Conservation (phyloP, 2,113 vertebrate genomes). For the Thermophis baileyi region DNA sequence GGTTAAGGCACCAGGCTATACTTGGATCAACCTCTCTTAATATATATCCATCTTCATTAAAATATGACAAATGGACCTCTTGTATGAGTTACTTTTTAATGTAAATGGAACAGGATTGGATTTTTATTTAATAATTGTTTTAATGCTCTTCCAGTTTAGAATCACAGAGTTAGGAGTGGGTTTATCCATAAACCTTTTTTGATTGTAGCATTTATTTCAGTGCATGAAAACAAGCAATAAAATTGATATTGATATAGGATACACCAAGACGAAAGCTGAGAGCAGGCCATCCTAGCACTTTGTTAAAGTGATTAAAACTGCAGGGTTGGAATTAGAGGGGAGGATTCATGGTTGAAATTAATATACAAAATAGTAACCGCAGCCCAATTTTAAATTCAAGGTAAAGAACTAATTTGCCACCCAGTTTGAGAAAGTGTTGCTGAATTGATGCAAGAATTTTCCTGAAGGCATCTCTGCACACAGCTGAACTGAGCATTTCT, state of each 20-base stretch:
- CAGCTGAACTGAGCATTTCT: not conserved
- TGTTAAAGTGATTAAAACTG: not conserved
- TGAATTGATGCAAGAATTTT: not conserved
- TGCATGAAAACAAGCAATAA: not conserved
- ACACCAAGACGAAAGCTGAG: not conserved
- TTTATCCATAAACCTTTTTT: not conserved
- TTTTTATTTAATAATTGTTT: not conserved
- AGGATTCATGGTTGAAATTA: not conserved
- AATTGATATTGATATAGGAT: not conserved
- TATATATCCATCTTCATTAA: not conserved
- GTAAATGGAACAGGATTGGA: not conserved
- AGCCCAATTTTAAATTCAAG: not conserved
- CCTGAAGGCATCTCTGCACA: not conserved
- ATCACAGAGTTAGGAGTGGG: not conserved
- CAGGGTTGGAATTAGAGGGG: not conserved
- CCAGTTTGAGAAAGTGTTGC: not conserved
- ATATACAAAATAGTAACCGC: not conserved
- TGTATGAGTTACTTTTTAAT: not conserved
- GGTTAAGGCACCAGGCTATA: not conserved
- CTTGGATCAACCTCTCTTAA: not conserved
- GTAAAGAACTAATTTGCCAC: not conserved
- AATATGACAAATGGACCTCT: not conserved
- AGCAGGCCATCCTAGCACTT: not conserved
- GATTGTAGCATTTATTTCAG: not conserved
- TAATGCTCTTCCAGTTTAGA: not conserved